Evolutionary conservation across 1,140 invertebrate species (phyloP), one percentile per base, ranked within the genome.

Genomic region (Parapsyche elsis): DNA sequence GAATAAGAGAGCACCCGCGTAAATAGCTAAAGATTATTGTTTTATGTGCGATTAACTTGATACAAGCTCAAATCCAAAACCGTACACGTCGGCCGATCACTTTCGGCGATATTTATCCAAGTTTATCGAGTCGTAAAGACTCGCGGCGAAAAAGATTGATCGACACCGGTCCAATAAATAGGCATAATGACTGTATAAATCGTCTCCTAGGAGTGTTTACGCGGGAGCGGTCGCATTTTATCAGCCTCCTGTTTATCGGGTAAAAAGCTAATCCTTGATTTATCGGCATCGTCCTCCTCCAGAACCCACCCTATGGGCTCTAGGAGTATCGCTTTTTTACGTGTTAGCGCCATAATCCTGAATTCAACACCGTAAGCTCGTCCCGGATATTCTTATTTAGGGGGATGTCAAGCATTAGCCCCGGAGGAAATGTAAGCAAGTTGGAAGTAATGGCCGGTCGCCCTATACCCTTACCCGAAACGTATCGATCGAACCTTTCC

Each of bases 231-330:
- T 23, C 19, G 61, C 67, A 71, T 71, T 71, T 71, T 71, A 71
- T 71, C 30, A 24, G 21, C 5, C 30, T 38, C 30, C 67, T 71
- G 26, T 71, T 71, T 71, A 71, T 30, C 26, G 67, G 21, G 21
- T 30, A 30, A 71, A 61, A 71, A 71, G 67, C 24, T 71, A 71
- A 71, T 71, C 67, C 67, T 71, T 71, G 67, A 71, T 71, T 71
- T 71, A 71, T 71, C 24, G 24, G 61, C 61, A 16, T 19, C 61
- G 30, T 38, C 30, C 30, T 38, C 30, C n/a, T n/a, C n/a, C n/a
- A n/a, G n/a, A 7, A 38, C 30, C 30, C 30, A 38, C 30, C 30
- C 30, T 38, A 1, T 7, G 30, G 30, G n/a, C n/a, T n/a, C 30
- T 7, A 38, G 7, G 24, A 67, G 61, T 21, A 67, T 21, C 67